Percentiles rank a stretch among this genome's conserved stretches.
phyloP scores from a whole-genome alignment of 2,888 invertebrate species.

The Emmelina monodactyla region DNA sequence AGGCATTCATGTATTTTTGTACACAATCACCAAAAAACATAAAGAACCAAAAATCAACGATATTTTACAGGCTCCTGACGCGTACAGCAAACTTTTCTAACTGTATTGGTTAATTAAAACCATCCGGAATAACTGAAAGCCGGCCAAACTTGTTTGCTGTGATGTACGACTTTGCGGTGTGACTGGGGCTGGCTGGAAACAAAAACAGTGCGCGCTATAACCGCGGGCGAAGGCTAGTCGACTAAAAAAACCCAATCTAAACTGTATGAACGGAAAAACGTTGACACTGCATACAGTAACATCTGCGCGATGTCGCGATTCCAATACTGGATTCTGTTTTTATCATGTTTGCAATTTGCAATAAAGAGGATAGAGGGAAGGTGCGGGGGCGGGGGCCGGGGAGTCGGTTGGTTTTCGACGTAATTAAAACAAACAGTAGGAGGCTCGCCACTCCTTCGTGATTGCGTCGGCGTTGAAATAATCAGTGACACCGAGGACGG shows the following conservation, averaged over 20 bases:
- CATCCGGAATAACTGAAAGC: too few species aligned
- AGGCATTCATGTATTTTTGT: too few species aligned
- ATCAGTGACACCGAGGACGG: constrained; percentile 47
- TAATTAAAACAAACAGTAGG: constrained; percentile 64
- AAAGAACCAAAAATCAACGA: background rate
- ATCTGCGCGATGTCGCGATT: constrained; percentile 18
- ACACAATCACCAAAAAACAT: background rate
- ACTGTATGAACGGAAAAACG: constrained; percentile 4
- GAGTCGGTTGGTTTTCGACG: constrained; percentile 45
- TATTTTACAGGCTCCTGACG: background rate
- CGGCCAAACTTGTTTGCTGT: background rate
- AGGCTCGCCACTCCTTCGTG: constrained; percentile 57
- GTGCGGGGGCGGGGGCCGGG: constrained; percentile 20
- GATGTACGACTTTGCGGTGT: background rate
- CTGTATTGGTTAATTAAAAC: too few species aligned
- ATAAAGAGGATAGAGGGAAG: constrained; percentile 33
- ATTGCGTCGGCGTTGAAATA: constrained; percentile 60
- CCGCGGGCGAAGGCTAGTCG: constrained; percentile 7
- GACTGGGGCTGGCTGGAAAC: background rate
- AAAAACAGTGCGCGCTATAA: background rate
- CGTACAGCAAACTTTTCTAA: background rate
- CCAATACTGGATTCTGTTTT: constrained; percentile 30
- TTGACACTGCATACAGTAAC: constrained; percentile 21
- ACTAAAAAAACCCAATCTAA: background rate
- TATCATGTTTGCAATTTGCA: constrained; percentile 49